Base-by-base conservation (phyloP, 1,140 invertebrate genomes). In the Leptonema lineaticorne region DNA sequence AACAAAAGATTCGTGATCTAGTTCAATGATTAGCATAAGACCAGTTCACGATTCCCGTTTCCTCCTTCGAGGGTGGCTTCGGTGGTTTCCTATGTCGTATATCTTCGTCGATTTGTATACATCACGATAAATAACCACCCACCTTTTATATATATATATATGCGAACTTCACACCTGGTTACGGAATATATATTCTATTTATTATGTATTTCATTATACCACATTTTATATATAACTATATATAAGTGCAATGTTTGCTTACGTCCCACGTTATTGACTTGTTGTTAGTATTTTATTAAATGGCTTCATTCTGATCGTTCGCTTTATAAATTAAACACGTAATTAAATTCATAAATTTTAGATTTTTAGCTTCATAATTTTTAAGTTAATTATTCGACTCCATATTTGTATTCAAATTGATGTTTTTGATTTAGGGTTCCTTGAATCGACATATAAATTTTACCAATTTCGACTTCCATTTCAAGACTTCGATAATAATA, bases 51-150 rank as follows among this genome's bases (percentile, higher is more conserved):
- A 29, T 64, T 50, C 45, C 45, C 41, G 41, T 50, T 64, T 27
- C 27, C 45, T n/a, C 41, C 11, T n/a, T 64, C 62, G 37, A 50
- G 4, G 45, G 45, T 48, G 27, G 45, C 41, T 18, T 28, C 9
- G 9, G 22, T 37, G 16, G 41, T 29, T 50, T 50, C 45, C 46
- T 29, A 9, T 1, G 41, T 41, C 20, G 20, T 50, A 30, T 33
- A 30, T 62, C 59, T 62, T 11, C 4, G 50, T 20, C 22, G 27
- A 48, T 63, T 63, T 41, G 8, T 28, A 4, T n/a, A 48, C 60
- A 16, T 24, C 45, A 2, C 24, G 62, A 64, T 64, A 64, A 64
- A 64, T 64, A 50, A 64, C 41, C 45, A 50, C 62, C 62, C 62
- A 64, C 62, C 59, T 59, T n/a, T n/a, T n/a, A n/a, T n/a, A n/a